phyloP scores from a whole-genome alignment of 2,888 invertebrate species.

The Ennomos fuscantarius region DNA sequence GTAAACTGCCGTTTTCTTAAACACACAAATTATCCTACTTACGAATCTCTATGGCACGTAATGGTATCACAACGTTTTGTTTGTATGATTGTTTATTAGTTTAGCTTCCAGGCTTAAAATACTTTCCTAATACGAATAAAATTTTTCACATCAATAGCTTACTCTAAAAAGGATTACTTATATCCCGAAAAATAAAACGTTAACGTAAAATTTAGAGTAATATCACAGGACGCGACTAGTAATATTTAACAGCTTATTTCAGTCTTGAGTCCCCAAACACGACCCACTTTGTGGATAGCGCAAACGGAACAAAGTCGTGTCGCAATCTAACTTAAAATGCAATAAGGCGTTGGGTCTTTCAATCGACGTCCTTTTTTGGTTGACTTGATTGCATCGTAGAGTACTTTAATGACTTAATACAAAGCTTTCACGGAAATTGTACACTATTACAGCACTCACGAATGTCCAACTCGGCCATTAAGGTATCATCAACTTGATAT shows the following conservation, averaged over 20 bases:
- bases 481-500: slow-evolving; percentile 62
- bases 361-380: slow-evolving; percentile 39
- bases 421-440: slow-evolving; percentile 73
- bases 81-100: no score
- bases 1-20: no score
- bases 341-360: slow-evolving; percentile 36
- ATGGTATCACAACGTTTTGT: no score
- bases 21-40: no score
- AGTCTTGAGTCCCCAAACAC: slow-evolving; percentile 7
- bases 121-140: no score
- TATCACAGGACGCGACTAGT: no score
- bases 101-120: no score
- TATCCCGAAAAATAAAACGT: no score
- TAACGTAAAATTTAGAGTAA: no score
- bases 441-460: slow-evolving; percentile 59
- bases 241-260: slow-evolving; percentile 14
- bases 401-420: slow-evolving; percentile 73
- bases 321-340: slow-evolving; percentile 38
- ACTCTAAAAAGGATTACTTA: no score
- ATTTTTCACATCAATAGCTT: no score
- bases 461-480: slow-evolving; percentile 66
- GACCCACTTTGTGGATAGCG: slow-evolving; percentile 23
- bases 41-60: no score
- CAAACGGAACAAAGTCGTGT: slow-evolving; percentile 27
- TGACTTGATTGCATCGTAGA: slow-evolving; percentile 40